Evolutionary conservation across 2,113 vertebrate genomes (phyloP), one percentile per base, ranked within the genome.

Genomic region (Bombycilla garrulus): DNA sequence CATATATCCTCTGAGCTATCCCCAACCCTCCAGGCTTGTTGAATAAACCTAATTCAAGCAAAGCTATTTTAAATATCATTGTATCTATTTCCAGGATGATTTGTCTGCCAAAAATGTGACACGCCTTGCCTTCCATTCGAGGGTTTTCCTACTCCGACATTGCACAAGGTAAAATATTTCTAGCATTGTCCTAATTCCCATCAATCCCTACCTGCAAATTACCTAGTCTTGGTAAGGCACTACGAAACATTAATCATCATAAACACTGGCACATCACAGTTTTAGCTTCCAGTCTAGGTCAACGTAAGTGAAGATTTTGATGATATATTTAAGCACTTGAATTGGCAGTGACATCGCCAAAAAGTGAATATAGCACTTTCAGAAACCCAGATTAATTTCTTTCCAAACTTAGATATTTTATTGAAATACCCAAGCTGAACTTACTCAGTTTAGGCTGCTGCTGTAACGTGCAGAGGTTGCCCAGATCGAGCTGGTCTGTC

Each of bases 1-100:
- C 69, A 81, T 74, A 78, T 69, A 88, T 67, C 57, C 53, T 76
- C 79, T 53, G 28, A 73, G 74, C 44, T 90, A 20, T 88, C 78
- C 69, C 28, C 28, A 81, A 6, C 23, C 50, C 35, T 29, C 8
- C 36, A 53, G 67, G 36, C n/a, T 56, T 87, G 36, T 57, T 89
- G 88, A 86, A 83, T 45, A 88, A 91, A 86, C 38, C 20, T 53
- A 77, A 88, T 54, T 85, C 51, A 74, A 57, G 36, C 56, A 87
- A 66, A 44, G 28, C 67, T 92, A 53, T 90, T 93, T 92, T 81
- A 94, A 88, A 73, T 85, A 85, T 56, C 29, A 58, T 48, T 81
- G 16, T 58, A 40, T 93, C n/a, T 62, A 78, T 80, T 92, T 93
- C 65, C 76, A 78, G 47, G 35, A 56, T n/a, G 25, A 71, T 82